Conservation (phyloP, 2,888 invertebrate species). For the Mamestra brassicae region DNA sequence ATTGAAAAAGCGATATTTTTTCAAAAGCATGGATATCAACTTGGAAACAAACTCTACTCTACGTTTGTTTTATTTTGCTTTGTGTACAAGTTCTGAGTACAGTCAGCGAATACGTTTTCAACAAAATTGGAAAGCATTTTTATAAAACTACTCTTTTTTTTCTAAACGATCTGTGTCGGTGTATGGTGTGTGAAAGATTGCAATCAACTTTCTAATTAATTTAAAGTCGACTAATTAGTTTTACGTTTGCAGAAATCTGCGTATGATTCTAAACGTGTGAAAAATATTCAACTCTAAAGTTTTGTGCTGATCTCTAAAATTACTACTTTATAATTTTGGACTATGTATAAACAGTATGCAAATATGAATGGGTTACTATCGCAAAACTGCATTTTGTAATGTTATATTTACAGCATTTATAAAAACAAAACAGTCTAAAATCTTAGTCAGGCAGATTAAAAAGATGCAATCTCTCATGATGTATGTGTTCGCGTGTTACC, state of each 20-base stretch:
- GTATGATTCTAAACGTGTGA: no score
- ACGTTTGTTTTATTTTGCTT: conserved; percentile 46
- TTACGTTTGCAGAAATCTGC: neutral
- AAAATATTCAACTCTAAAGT: no score
- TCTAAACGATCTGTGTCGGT: conserved; percentile 47
- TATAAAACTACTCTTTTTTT: conserved; percentile 33
- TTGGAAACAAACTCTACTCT: conserved; percentile 36
- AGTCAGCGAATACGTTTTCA: conserved; percentile 33
- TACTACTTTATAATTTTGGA: neutral
- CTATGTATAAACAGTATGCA: neutral
- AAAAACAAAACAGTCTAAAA: conserved; percentile 7
- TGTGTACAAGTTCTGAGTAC: conserved; percentile 38
- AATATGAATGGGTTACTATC: neutral
- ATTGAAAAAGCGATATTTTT: conserved; percentile 36
- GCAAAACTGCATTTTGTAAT: neutral
- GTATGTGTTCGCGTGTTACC: conserved; percentile 91
- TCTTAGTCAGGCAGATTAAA: conserved; percentile 39
- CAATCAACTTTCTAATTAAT: conserved; percentile 28
- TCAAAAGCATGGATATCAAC: conserved; percentile 40
- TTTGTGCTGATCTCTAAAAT: neutral
- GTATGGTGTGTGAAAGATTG: conserved; percentile 56
- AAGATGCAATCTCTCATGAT: conserved; percentile 54
- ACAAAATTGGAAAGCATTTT: conserved; percentile 36
- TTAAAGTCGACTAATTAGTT: conserved; percentile 4
- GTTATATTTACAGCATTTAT: conserved; percentile 18